Conservation (phyloP, 2,888 invertebrate species). For the Tipula unca region DNA sequence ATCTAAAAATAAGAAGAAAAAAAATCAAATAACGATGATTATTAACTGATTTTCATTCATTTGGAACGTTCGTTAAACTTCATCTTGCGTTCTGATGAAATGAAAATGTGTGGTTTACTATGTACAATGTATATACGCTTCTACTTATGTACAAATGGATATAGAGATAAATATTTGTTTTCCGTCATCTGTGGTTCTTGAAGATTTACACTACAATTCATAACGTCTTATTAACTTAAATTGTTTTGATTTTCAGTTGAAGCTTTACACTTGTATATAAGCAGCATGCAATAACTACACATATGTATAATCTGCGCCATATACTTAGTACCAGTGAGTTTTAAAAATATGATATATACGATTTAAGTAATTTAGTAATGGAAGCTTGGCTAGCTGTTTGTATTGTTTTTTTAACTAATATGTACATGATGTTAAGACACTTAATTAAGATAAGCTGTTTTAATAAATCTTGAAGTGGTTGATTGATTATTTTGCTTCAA, state of each 20-base stretch:
- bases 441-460: too few species aligned
- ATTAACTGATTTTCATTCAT: not conserved
- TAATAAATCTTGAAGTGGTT: too few species aligned
- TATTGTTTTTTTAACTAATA: too few species aligned
- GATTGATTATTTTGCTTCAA: too few species aligned
- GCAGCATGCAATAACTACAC: not conserved
- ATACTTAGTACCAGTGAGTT: too few species aligned
- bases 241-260: not conserved
- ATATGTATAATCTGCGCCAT: too few species aligned
- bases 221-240: not conserved
- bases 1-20: conserved; percentile 1
- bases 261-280: not conserved
- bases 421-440: too few species aligned
- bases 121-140: not conserved
- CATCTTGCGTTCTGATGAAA: not conserved
- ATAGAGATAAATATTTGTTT: not conserved
- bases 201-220: not conserved
- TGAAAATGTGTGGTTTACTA: not conserved
- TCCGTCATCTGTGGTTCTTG: not conserved
- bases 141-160: not conserved
- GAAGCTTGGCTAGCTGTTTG: too few species aligned
- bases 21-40: not conserved
- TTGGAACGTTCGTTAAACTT: conserved; percentile 18
- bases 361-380: too few species aligned
- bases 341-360: too few species aligned